Percentiles rank a stretch among this genome's conserved stretches.
phyloP scores from a whole-genome alignment of 2,797 vertebrate species.

The Melanogrammus aeglefinus region DNA sequence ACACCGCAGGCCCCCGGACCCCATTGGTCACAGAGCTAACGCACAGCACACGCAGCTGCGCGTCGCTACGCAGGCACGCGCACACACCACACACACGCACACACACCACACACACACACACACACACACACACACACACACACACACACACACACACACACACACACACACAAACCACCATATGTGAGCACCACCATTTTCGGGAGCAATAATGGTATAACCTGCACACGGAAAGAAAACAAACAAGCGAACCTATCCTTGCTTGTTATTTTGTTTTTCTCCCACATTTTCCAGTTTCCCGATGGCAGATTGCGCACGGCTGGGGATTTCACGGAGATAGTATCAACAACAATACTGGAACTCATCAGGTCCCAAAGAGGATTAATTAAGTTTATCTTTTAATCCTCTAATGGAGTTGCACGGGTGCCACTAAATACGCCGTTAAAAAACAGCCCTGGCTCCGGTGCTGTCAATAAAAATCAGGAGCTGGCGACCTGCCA shows the following conservation, averaged over 20 bases:
- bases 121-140: no score
- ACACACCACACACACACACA: no score
- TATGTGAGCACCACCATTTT: neutral
- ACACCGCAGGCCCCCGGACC: slow-evolving; percentile 42
- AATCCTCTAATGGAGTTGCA: slow-evolving; percentile 52
- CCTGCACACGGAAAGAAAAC: neutral
- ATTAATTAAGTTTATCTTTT: slow-evolving; percentile 71
- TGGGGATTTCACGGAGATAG: slow-evolving; percentile 32
- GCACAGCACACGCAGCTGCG: no score
- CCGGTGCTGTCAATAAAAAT: slow-evolving; percentile 50
- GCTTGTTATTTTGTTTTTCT: slow-evolving; percentile 13
- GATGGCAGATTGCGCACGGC: slow-evolving; percentile 8
- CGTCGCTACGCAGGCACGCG: no score
- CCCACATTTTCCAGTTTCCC: slow-evolving; percentile 25
- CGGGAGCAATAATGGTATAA: neutral
- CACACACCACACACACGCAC: slow-evolving; percentile 17
- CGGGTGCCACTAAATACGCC: slow-evolving; percentile 43
- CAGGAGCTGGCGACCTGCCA: slow-evolving; percentile 41
- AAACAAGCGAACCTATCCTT: slow-evolving; percentile 17
- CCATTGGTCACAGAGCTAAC: no score
- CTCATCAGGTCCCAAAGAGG: slow-evolving; percentile 55
- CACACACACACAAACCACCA: neutral
- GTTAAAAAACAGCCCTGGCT: slow-evolving; percentile 39
- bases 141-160: no score
- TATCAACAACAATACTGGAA: slow-evolving; percentile 54